phyloP scores from a whole-genome alignment of 2,888 invertebrate species.

The Rutpela maculata region DNA sequence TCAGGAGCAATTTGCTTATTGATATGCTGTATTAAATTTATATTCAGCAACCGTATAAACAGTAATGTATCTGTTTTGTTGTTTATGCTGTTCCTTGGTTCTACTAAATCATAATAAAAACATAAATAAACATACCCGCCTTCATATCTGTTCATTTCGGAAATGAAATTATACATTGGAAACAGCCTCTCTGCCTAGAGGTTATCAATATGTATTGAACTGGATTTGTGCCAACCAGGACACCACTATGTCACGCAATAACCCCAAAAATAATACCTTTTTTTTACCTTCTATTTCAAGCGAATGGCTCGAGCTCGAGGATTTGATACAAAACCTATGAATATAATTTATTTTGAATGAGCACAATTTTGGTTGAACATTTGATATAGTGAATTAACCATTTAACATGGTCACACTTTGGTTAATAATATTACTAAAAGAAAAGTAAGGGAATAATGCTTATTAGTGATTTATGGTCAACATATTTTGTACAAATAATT shows the following conservation, averaged over 20 bases:
- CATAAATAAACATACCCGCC: background rate
- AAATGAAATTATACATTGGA: background rate
- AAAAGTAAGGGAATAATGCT: no score
- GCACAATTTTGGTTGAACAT: background rate
- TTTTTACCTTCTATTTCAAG: conserved; percentile 1
- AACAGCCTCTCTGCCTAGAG: background rate
- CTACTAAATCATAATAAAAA: background rate
- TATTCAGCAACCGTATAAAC: no score
- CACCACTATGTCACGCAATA: background rate
- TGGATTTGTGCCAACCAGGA: background rate
- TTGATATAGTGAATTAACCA: background rate
- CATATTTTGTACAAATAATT: no score
- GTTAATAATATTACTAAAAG: no score
- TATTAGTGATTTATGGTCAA: no score
- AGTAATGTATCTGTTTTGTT: background rate
- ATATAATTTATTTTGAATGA: background rate
- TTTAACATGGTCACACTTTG: no score
- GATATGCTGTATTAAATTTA: background rate
- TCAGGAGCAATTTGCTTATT: background rate
- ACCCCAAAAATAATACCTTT: background rate
- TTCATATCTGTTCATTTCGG: background rate
- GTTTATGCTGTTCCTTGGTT: background rate
- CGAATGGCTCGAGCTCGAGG: background rate
- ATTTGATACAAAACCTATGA: background rate
- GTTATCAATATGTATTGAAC: background rate